A percentile compares a stretch with the other conserved stretches of the same genome.
phyloP scores from a whole-genome alignment of 2,888 invertebrate genomes.

The Acanthosoma haemorrhoidale region DNA sequence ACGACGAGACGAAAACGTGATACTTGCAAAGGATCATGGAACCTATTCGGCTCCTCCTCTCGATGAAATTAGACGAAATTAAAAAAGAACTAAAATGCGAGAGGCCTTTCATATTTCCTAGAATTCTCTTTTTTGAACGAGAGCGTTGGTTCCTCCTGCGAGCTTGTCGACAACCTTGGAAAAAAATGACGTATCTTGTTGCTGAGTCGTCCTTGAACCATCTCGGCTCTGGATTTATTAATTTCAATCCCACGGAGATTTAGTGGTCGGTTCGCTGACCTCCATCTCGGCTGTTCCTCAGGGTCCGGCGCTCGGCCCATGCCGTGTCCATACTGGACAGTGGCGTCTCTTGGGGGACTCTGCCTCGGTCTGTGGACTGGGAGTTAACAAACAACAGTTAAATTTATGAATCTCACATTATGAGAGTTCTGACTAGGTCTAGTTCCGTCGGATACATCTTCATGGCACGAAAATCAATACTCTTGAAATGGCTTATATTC shows the following conservation, averaged over 20 bases:
- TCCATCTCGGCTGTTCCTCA: background rate
- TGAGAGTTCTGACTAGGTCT: too few relatives aligned
- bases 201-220: constrained; percentile 2
- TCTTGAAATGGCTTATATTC: too few relatives aligned
- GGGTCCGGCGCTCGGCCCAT: too few relatives aligned
- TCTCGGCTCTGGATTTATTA: constrained; percentile 6
- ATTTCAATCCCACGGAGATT: constrained; percentile 26
- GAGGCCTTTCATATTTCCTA: background rate
- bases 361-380: background rate
- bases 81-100: background rate
- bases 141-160: too few relatives aligned
- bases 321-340: too few relatives aligned
- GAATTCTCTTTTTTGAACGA: background rate
- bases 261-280: constrained; percentile 18
- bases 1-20: constrained; percentile 1
- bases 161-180: background rate
- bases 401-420: too few relatives aligned
- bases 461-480: too few relatives aligned
- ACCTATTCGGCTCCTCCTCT: background rate
- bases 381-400: too few relatives aligned
- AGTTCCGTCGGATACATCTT: too few relatives aligned
- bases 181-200: constrained; percentile 20
- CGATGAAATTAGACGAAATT: background rate
- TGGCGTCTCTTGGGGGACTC: background rate
- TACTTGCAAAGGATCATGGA: background rate